These are phyloP conservation scores for Sapajus apella DNA, from an alignment of 2,113 vertebrate genomes.

Conservation along the genomic window DNA sequence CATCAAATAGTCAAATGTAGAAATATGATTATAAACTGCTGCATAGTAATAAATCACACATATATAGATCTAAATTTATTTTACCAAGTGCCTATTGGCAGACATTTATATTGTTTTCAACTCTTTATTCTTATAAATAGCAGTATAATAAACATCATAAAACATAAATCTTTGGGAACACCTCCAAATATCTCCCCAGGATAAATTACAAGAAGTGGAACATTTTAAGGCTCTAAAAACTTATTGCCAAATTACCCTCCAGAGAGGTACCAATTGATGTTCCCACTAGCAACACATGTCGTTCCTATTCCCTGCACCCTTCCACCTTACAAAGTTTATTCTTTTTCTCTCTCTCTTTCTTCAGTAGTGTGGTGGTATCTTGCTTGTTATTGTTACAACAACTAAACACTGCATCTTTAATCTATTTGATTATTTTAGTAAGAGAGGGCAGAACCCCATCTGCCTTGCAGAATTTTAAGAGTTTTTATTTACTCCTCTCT, in stretches of 20 bases:
- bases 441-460: neutral
- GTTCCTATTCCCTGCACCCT: neutral
- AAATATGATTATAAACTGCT: constrained; percentile 69
- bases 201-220: constrained; percentile 50
- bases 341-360: neutral
- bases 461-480: neutral
- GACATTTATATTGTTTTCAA: constrained; percentile 64
- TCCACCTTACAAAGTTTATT: neutral
- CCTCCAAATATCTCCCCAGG: constrained; percentile 1
- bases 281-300: neutral
- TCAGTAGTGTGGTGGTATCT: neutral
- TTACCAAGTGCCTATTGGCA: constrained; percentile 34
- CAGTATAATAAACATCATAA: constrained; percentile 54
- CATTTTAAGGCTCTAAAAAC: neutral
- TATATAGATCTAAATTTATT: constrained; percentile 55
- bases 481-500: neutral
- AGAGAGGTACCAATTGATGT: neutral
- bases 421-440: neutral
- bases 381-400: neutral
- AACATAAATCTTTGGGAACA: constrained; percentile 62
- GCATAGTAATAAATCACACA: constrained; percentile 60
- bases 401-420: neutral
- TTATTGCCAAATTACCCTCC: neutral
- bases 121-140: constrained; percentile 59
- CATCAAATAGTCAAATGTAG: constrained; percentile 51